Evolutionary conservation across 2,888 invertebrate species (phyloP).

Genomic region (Sminthurides aquaticus): DNA sequence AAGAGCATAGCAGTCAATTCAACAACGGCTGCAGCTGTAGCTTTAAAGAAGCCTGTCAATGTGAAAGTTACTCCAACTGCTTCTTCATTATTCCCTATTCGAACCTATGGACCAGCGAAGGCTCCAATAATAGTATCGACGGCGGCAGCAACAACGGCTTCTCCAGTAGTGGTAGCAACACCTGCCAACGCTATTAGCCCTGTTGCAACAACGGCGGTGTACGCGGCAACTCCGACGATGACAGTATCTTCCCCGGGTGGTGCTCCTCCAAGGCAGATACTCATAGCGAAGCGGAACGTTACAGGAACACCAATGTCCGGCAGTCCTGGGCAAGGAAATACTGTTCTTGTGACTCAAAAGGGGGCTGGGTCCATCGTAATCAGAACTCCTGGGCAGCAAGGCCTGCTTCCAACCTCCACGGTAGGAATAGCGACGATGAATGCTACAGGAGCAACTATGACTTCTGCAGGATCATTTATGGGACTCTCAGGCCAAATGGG

Average conservation of each 20-base stretch:
- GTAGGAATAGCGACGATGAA: slow-evolving; percentile 19
- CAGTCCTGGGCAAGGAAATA: slow-evolving; percentile 6
- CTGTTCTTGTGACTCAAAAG: slow-evolving; percentile 28
- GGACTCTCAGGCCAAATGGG: not conserved
- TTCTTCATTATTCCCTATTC: slow-evolving; percentile 29
- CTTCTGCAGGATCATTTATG: not conserved
- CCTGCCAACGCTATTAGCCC: no score
- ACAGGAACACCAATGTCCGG: slow-evolving; percentile 22
- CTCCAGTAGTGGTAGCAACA: slow-evolving; percentile 4
- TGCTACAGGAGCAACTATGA: slow-evolving; percentile 11
- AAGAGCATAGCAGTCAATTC: slow-evolving; percentile 11
- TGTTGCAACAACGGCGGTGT: not conserved
- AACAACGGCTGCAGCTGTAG: slow-evolving; percentile 9
- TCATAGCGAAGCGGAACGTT: slow-evolving; percentile 34
- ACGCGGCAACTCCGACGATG: not conserved
- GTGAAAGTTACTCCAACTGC: slow-evolving; percentile 24
- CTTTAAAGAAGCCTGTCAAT: slow-evolving; percentile 11
- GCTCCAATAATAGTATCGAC: slow-evolving; percentile 7
- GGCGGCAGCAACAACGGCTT: slow-evolving; percentile 6
- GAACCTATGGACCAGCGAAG: slow-evolving; percentile 37
- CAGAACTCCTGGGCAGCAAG: slow-evolving; percentile 20
- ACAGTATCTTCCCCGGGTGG: slow-evolving; percentile 2
- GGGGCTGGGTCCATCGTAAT: slow-evolving; percentile 36
- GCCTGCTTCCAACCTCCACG: slow-evolving; percentile 10
- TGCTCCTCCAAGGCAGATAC: slow-evolving; percentile 32